A percentile compares a stretch with the other conserved stretches of the same genome.
phyloP scores from a whole-genome alignment of 2,113 vertebrate genomes.

The Nettapus auritus region DNA sequence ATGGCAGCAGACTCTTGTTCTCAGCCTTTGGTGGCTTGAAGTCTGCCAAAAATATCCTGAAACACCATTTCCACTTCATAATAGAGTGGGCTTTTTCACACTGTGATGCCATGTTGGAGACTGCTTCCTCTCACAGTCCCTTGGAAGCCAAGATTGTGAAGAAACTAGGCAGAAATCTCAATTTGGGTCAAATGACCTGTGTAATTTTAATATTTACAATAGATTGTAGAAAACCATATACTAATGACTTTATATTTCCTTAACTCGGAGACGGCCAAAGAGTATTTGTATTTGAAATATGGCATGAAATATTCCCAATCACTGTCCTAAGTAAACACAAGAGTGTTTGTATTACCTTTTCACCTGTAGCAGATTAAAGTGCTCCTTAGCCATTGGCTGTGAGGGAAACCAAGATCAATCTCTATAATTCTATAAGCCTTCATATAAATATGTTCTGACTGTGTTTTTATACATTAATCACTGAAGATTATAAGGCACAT shows the following conservation, averaged over 20 bases:
- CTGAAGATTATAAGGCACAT: slow-evolving; percentile 41
- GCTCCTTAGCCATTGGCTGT: slow-evolving; percentile 37
- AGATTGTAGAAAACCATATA: slow-evolving; percentile 73
- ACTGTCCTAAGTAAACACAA: slow-evolving; percentile 54
- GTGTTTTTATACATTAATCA: slow-evolving; percentile 65
- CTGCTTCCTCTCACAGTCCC: slow-evolving; percentile 36
- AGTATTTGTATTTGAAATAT: slow-evolving; percentile 69
- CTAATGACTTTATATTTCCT: slow-evolving; percentile 71
- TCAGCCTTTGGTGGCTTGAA: not conserved
- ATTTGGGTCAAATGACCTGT: slow-evolving; percentile 80
- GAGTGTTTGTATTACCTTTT: slow-evolving; percentile 69
- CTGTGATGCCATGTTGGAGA: slow-evolving; percentile 22
- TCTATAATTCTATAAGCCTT: slow-evolving; percentile 25
- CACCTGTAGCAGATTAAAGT: slow-evolving; percentile 67
- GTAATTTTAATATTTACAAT: slow-evolving; percentile 80
- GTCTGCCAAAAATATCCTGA: slow-evolving; percentile 1
- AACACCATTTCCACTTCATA: not conserved
- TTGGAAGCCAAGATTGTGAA: slow-evolving; percentile 60
- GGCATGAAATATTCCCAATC: slow-evolving; percentile 63
- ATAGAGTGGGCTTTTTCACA: not conserved
- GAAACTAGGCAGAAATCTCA: slow-evolving; percentile 75
- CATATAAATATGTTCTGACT: slow-evolving; percentile 51
- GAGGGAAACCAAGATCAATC: slow-evolving; percentile 55
- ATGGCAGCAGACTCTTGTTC: not conserved
- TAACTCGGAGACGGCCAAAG: slow-evolving; percentile 11